Evolutionary conservation across 2,797 vertebrate genomes (phyloP), one percentile per base, ranked within the genome.

Genomic region (Zenarchopterus dispar): DNA sequence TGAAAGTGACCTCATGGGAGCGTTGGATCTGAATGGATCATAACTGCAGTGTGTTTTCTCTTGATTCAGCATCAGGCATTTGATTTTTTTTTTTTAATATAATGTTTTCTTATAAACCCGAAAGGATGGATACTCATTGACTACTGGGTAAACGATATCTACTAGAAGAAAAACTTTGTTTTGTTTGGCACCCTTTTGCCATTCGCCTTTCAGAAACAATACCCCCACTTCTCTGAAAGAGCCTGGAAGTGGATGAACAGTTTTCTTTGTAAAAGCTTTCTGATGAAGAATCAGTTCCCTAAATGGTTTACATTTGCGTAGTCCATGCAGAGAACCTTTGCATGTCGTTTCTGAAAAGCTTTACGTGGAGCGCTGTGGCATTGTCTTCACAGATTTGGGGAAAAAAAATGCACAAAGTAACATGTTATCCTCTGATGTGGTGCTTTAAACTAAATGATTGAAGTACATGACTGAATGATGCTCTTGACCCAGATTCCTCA

Each of bases 141-240:
- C 8, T 53, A 28, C 22, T 47, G 16, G 5, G n/a, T 1, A 26
- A 28, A 47, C 3, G 2, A 8, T 45, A n/a, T 39, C 36, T 46
- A 5, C 15, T 19, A 10, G 44, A 16, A 50, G 22, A 65, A 19
- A n/a, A 31, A 26, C 19, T 21, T 26, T 46, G 26, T 42, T 75
- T 73, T 75, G 51, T n/a, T n/a, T n/a, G n/a, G n/a, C n/a, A n/a
- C n/a, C 36, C 50, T 65, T 22, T 10, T 45, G 15, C 11, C 0
- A 7, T 28, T 44, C 11, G 23, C 56, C 18, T 48, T 53, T 28
- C 10, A 7, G 43, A 17, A 50, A 47, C 43, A 18, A 70, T 33
- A 15, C 17, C 18, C 8, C 5, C 26, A 39, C 5, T 52, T 47
- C 18, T 22, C 15, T n/a, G 23, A 18, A 56, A 17, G 44, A 45